Percentiles rank a stretch among this genome's conserved stretches.
Evolutionary conservation across 1,140 invertebrate species (phyloP).

Genomic region (Bradysia coprophila): DNA sequence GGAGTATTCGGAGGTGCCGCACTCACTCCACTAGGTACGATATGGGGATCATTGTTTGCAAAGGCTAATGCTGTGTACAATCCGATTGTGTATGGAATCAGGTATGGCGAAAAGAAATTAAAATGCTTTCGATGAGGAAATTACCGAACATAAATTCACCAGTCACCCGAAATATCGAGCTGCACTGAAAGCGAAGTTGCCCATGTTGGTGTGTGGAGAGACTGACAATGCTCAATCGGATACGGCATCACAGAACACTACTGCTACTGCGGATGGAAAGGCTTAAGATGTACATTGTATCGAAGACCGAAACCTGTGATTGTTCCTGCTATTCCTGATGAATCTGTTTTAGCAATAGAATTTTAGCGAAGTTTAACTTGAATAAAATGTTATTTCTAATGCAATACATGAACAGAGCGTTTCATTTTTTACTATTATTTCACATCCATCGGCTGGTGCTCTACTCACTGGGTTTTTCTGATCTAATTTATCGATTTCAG

Average conservation of each 20-base stretch:
- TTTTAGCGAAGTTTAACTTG: no score
- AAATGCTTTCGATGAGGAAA: slow-evolving; percentile 1
- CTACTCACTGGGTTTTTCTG: no score
- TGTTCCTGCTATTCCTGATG: no score
- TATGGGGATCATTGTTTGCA: slow-evolving; percentile 61
- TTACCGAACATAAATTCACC: slow-evolving; percentile 9
- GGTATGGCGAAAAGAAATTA: slow-evolving; percentile 25
- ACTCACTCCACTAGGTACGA: slow-evolving; percentile 51
- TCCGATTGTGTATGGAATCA: slow-evolving; percentile 67
- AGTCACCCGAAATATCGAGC: slow-evolving; percentile 61
- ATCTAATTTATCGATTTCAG: no score
- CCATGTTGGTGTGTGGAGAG: slow-evolving; percentile 36
- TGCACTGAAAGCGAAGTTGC: slow-evolving; percentile 50
- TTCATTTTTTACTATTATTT: no score
- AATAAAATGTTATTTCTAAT: no score
- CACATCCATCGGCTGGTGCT: no score
- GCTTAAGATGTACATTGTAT: no score
- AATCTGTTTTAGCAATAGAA: no score
- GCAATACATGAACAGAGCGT: no score
- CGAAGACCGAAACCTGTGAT: no score
- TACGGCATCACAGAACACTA: slow-evolving; percentile 34
- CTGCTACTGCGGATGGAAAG: slow-evolving; percentile 32
- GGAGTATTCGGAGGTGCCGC: slow-evolving; percentile 47
- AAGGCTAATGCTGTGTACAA: slow-evolving; percentile 65
- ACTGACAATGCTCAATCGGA: slow-evolving; percentile 26